These are phyloP conservation scores for Danio tinwini DNA, from an alignment of 2,797 vertebrate species.

Conservation along the genomic window DNA sequence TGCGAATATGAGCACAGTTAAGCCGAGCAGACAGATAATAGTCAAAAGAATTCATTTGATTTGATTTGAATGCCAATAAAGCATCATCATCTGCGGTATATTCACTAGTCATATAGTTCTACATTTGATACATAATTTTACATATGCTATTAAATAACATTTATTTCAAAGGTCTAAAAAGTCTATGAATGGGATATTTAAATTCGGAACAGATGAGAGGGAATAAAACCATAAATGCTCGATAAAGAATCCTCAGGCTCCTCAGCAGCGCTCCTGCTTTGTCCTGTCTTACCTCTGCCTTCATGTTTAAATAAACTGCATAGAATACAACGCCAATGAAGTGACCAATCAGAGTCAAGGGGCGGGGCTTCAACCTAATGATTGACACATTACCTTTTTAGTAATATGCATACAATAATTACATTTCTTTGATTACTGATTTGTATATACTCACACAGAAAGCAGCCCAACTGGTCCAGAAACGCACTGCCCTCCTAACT, in stretches of 20 bases:
- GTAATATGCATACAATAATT: not conserved
- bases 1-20: not conserved
- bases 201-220: slow-evolving; percentile 96
- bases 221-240: slow-evolving; percentile 88
- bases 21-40: not conserved
- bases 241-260: slow-evolving; percentile 84
- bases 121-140: not conserved
- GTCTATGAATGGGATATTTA: slow-evolving; percentile 82
- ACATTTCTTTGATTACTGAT: not conserved
- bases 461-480: slow-evolving; percentile 88
- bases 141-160: not conserved
- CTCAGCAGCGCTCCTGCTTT: slow-evolving; percentile 86
- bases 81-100: no score
- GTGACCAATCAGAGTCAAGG: slow-evolving; percentile 88
- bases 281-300: slow-evolving; percentile 87
- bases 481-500: slow-evolving; percentile 90
- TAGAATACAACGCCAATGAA: slow-evolving; percentile 93
- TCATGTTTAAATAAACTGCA: slow-evolving; percentile 90
- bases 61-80: no score
- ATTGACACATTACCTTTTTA: slow-evolving; percentile 43
- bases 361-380: slow-evolving; percentile 87
- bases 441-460: slow-evolving; percentile 89
- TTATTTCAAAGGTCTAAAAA: not conserved
- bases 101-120: no score
- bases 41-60: no score